These are phyloP conservation scores for Corydoras sp. DNA, from an alignment of 2,113 vertebrate species.

Conservation along the genomic window DNA sequence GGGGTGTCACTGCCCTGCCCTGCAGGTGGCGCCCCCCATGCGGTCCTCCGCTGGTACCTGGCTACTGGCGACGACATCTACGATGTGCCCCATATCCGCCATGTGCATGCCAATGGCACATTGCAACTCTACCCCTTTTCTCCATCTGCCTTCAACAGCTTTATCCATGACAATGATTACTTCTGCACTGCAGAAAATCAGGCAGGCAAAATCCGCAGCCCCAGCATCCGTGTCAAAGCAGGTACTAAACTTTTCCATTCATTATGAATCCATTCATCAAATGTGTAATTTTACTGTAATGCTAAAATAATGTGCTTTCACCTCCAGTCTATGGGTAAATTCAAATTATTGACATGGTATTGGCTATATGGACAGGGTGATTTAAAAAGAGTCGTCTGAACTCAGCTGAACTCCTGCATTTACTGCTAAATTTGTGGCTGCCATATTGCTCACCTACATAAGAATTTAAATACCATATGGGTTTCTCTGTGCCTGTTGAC, in stretches of 20 bases:
- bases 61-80: constrained; percentile 98
- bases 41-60: constrained; percentile 96
- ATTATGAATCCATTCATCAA: background rate
- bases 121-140: constrained; percentile 97
- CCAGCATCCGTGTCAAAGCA: constrained; percentile 96
- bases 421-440: constrained; percentile 26
- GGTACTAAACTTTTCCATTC: constrained; percentile 67
- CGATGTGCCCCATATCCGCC: constrained; percentile 97
- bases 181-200: constrained; percentile 98
- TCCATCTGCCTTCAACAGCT: constrained; percentile 98
- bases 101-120: constrained; percentile 95
- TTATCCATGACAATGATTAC: constrained; percentile 99
- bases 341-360: no score
- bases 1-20: constrained; percentile 96
- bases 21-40: constrained; percentile 91
- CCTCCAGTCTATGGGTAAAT: no score
- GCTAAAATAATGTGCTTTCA: no score
- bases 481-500: constrained; percentile 46
- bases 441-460: constrained; percentile 47
- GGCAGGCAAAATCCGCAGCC: constrained; percentile 96
- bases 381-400: no score
- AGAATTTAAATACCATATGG: constrained; percentile 40
- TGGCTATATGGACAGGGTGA: no score
- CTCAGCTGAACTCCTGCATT: constrained; percentile 42
- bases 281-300: no score